phyloP scores from a whole-genome alignment of 2,797 vertebrate species.

The Acanthurus lineatus region DNA sequence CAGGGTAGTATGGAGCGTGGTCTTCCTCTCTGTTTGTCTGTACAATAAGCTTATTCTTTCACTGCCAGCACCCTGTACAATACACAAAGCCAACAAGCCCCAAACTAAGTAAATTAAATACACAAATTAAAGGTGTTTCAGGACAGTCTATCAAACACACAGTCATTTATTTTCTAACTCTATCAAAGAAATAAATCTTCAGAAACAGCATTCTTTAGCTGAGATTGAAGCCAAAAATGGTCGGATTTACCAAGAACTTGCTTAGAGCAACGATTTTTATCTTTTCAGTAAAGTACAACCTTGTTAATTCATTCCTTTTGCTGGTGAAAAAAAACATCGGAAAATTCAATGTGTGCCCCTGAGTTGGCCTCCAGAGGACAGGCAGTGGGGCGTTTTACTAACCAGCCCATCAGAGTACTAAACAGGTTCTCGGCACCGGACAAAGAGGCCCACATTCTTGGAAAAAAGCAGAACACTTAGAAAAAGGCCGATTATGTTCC shows the following conservation, averaged over 20 bases:
- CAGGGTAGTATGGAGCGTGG: slow-evolving; percentile 73
- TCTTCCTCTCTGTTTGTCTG: neutral
- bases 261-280: neutral
- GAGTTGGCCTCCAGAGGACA: slow-evolving; percentile 7
- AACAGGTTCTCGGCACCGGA: neutral
- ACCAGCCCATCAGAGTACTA: neutral
- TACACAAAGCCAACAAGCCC: slow-evolving; percentile 7
- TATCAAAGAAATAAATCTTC: neutral
- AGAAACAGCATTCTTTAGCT: neutral
- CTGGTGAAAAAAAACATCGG: slow-evolving; percentile 21
- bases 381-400: slow-evolving; percentile 8
- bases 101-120: slow-evolving; percentile 16
- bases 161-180: neutral
- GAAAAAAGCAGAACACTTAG: neutral
- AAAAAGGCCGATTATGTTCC: neutral
- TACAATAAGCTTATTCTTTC: slow-evolving; percentile 58
- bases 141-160: slow-evolving; percentile 1
- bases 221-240: neutral
- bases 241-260: neutral
- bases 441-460: slow-evolving; percentile 37
- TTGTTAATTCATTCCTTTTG: neutral
- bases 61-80: slow-evolving; percentile 26
- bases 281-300: neutral
- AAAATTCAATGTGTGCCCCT: neutral
- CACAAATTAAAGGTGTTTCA: neutral